Conservation (phyloP, 1,140 invertebrate genomes). For the Aphaenogaster rudis region DNA sequence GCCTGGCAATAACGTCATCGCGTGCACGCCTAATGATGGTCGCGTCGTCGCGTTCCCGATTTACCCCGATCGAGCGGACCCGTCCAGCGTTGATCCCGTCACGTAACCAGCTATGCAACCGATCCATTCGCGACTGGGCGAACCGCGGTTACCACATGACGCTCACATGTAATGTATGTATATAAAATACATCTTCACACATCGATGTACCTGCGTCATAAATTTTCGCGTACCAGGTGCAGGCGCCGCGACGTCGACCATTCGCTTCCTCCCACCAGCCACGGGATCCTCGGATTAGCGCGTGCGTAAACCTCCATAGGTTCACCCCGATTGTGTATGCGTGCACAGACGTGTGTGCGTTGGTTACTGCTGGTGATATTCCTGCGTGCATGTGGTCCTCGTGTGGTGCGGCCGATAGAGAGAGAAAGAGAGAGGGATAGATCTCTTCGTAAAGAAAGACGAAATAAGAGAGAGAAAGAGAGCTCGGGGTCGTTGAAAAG, state of each 20-base stretch:
- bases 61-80: conserved; percentile 44
- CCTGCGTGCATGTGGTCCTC: background rate
- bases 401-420: conserved; percentile 39
- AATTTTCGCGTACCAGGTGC: conserved; percentile 66
- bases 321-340: conserved; percentile 29
- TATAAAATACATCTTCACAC: conserved; percentile 15
- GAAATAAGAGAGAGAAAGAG: background rate
- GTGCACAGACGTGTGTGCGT: background rate
- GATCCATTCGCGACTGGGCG: conserved; percentile 15
- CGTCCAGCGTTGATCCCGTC: conserved; percentile 49
- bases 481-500: background rate
- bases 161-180: background rate
- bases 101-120: conserved; percentile 39
- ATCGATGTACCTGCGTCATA: conserved; percentile 55
- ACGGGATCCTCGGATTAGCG: conserved; percentile 57
- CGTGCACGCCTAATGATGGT: conserved; percentile 43
- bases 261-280: conserved; percentile 56
- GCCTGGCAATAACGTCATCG: conserved; percentile 44
- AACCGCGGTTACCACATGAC: background rate
- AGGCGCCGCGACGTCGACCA: conserved; percentile 52
- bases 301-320: conserved; percentile 62
- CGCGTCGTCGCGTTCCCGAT: conserved; percentile 51
- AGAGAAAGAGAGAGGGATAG: conserved; percentile 22
- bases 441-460: conserved; percentile 43
- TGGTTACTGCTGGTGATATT: background rate